These are phyloP conservation scores for Andrena haemorrhoa DNA, from an alignment of 2,888 invertebrate genomes.

Conservation along the genomic window DNA sequence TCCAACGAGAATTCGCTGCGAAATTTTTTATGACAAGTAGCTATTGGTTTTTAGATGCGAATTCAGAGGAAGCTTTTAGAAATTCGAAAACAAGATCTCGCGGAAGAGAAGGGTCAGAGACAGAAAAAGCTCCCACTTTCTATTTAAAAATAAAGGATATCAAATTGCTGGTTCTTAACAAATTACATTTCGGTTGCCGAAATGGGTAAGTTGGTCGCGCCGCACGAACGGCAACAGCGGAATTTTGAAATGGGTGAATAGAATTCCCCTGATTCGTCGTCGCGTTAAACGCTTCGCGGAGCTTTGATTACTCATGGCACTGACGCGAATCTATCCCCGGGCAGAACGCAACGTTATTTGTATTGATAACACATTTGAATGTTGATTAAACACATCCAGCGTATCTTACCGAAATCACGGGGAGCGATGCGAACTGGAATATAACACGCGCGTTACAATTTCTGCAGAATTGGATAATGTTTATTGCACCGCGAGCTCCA, in stretches of 20 bases:
- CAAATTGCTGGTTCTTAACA: no score
- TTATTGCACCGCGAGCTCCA: no score
- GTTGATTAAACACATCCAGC: background rate
- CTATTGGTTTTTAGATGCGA: no score
- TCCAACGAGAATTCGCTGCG: background rate
- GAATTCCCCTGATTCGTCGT: background rate
- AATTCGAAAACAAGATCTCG: no score
- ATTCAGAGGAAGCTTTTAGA: no score
- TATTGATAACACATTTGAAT: background rate
- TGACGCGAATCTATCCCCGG: background rate
- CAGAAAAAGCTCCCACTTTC: no score
- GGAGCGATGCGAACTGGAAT: background rate
- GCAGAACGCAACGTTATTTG: slow-evolving; percentile 10
- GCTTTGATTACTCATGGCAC: slow-evolving; percentile 25
- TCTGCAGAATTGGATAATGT: no score
- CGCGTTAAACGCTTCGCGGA: slow-evolving; percentile 16
- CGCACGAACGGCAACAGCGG: background rate
- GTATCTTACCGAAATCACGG: slow-evolving; percentile 21
- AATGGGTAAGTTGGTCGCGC: background rate
- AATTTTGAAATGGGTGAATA: slow-evolving; percentile 18
- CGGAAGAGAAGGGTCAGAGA: no score
- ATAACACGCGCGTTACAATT: no score
- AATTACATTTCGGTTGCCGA: slow-evolving; percentile 20
- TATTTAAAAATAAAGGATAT: no score
- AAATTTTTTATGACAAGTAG: background rate